phyloP scores from a whole-genome alignment of 2,113 vertebrate genomes.

The Meles meles region DNA sequence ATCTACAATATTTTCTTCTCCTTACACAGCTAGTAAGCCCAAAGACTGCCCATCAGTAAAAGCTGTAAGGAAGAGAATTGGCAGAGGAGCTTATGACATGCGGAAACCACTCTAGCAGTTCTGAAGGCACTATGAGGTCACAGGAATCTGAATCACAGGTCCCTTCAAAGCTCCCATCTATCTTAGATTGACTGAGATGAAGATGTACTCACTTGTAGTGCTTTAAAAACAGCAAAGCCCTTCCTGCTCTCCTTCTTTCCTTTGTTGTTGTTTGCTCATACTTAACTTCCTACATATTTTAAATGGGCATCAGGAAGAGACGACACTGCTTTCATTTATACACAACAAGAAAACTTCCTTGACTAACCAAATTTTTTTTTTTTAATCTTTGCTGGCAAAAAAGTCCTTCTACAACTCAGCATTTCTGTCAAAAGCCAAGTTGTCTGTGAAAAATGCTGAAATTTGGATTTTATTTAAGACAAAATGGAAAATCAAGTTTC shows the following conservation, averaged over 20 bases:
- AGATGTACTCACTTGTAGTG: not conserved
- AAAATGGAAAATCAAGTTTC: constrained; percentile 55
- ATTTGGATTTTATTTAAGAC: constrained; percentile 48
- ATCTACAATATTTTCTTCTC: not conserved
- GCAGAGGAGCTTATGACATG: not conserved
- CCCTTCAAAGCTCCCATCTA: not conserved
- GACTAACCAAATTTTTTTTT: not conserved
- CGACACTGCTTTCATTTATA: not conserved
- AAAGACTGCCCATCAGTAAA: not conserved
- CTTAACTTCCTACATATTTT: not conserved
- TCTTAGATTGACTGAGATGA: not conserved
- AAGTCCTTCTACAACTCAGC: constrained; percentile 40
- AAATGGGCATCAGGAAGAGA: not conserved
- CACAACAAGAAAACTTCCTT: constrained; percentile 4
- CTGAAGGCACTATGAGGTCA: not conserved
- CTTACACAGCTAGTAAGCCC: not conserved
- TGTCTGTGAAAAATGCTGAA: constrained; percentile 53
- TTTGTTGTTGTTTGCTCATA: not conserved
- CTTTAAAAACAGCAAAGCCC: not conserved
- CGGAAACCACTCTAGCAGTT: not conserved
- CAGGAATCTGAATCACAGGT: not conserved
- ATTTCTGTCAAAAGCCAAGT: constrained; percentile 57
- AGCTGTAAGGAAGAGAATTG: not conserved
- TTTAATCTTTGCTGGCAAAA: not conserved
- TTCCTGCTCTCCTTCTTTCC: not conserved